Conservation (phyloP, 2,797 vertebrate genomes). For the Varecia variegata region DNA sequence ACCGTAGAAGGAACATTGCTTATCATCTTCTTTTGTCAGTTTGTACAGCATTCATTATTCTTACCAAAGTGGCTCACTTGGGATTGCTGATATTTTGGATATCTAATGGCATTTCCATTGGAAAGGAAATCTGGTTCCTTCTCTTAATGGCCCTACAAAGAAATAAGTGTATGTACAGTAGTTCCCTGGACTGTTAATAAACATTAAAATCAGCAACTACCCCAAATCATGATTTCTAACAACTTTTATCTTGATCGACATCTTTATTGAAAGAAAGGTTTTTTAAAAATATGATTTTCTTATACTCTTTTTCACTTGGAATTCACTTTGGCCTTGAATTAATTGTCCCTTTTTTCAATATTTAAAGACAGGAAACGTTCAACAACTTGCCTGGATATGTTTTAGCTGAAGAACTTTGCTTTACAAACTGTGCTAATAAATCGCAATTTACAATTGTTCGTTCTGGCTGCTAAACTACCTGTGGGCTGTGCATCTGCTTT, state of each 20-base stretch:
- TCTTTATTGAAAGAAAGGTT: neutral
- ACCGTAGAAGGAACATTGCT: conserved; percentile 16
- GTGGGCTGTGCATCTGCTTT: neutral
- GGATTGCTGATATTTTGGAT: conserved; percentile 58
- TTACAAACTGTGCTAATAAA: neutral
- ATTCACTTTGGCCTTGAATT: conserved; percentile 30
- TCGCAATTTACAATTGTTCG: neutral
- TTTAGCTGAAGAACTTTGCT: conserved; percentile 24
- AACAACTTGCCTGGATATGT: neutral
- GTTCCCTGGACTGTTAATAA: neutral
- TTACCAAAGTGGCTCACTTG: conserved; percentile 46
- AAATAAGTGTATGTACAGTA: neutral
- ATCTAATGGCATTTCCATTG: conserved; percentile 62
- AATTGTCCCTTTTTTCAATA: neutral
- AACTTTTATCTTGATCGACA: neutral
- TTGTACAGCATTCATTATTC: conserved; percentile 44
- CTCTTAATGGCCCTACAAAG: conserved; percentile 56
- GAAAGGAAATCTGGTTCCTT: conserved; percentile 22
- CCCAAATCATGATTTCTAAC: neutral
- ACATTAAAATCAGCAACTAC: conserved; percentile 2
- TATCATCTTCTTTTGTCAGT: conserved; percentile 41
- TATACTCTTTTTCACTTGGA: neutral
- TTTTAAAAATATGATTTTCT: conserved; percentile 13
- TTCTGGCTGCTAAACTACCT: neutral
- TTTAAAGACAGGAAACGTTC: neutral